Conservation (phyloP, 37 sponge, comb jelly and placozoan species). For the Tethya wilhelma region DNA sequence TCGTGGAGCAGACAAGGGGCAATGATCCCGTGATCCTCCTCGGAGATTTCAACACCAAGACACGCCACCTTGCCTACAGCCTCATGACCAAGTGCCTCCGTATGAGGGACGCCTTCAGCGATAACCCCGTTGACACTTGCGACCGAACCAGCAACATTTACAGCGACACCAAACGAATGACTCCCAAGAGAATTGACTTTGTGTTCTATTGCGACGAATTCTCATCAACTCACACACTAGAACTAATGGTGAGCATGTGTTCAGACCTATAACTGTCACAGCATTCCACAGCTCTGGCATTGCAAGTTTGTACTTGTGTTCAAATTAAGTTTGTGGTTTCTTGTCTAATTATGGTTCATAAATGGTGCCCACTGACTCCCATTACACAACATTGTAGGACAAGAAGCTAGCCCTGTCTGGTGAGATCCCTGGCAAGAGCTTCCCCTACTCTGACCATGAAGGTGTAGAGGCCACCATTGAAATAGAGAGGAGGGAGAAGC, state of each 20-base stretch:
- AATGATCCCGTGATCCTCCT: conserved; percentile 55
- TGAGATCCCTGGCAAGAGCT: conserved; percentile 62
- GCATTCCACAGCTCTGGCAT: not conserved
- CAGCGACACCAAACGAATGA: conserved; percentile 22
- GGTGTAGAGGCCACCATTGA: conserved; percentile 55
- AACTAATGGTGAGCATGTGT: conserved; percentile 10
- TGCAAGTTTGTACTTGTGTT: not conserved
- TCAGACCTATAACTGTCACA: not conserved
- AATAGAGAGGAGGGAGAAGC: not conserved
- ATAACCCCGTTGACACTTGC: conserved; percentile 51
- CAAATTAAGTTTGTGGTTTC: not conserved
- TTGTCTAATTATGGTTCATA: not conserved
- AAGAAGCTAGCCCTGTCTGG: conserved; percentile 52
- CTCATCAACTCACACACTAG: not conserved
- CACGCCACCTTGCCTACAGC: conserved; percentile 43
- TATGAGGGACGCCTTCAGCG: conserved; percentile 46
- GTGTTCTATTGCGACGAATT: conserved; percentile 53
- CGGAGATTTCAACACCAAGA: conserved; percentile 79
- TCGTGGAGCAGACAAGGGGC: conserved; percentile 54
- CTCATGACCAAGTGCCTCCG: conserved; percentile 58
- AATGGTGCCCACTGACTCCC: not conserved
- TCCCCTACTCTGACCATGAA: conserved; percentile 83
- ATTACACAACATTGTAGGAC: conserved; percentile 8
- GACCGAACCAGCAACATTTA: conserved; percentile 52
- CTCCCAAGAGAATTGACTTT: conserved; percentile 74